Evolutionary conservation across 2,797 vertebrate genomes (phyloP), one percentile per base, ranked within the genome.

Genomic region (Scolopax bukidnonensis): DNA sequence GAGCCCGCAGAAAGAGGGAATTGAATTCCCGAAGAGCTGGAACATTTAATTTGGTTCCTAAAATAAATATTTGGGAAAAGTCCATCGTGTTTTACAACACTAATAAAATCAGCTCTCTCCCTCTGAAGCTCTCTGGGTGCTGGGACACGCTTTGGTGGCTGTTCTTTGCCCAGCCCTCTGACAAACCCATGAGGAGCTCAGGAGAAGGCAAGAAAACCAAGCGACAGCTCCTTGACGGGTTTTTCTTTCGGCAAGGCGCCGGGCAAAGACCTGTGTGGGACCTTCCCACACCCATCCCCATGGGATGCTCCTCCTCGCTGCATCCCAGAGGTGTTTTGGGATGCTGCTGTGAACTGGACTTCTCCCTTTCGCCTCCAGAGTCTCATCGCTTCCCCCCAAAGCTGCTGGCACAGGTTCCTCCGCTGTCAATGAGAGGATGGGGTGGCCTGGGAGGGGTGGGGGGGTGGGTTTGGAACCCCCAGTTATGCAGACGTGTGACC

Each of bases 11-110:
- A 98, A 98, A 98, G 94, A 33, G 88, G 61, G 98, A 97, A 98
- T 98, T 96, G 87, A 98, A 97, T 98, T 98, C 97, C 98, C 92
- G 86, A 98, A 98, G 97, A 67, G 96, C 98, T 98, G 98, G 98
- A 98, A 98, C 98, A 68, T 97, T 98, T 98, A 97, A 97, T 98
- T 98, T 97, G 97, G 95, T 98, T 97, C 95, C 86, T 61, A 80
- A 97, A 97, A 98, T 97, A 96, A 98, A 98, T 98, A 94, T 97
- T 98, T 95, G 92, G 96, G 87, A 87, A 80, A 95, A 96, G 93
- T 96, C 33, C 93, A 45, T 93, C 97, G 96, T 95, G 97, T 98
- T 97, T 97, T 97, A 97, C 98, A 98, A 93, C 70, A 16, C 96
- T 98, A 98, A 98, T 98, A 97, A 97, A 98, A 98, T 98, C 91